Percentiles rank a stretch among this genome's conserved stretches.
Conservation (phyloP, 2,797 vertebrate species). For the Lepus townsendii region DNA sequence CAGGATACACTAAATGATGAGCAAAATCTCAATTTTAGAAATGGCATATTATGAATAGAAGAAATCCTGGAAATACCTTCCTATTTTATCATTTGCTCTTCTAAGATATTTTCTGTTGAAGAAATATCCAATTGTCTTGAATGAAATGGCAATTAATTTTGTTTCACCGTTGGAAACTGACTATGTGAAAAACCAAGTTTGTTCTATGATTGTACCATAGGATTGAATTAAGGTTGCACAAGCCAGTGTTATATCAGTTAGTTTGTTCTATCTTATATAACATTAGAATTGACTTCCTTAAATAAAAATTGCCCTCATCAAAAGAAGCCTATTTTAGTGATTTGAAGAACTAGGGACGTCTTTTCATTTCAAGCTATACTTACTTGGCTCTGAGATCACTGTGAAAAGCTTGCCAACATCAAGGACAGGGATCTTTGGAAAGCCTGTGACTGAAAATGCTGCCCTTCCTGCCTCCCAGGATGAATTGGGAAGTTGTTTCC, state of each 20-base stretch:
- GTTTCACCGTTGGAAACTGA: not conserved
- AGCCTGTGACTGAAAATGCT: not conserved
- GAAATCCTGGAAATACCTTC: not conserved
- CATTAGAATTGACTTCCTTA: not conserved
- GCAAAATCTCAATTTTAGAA: not conserved
- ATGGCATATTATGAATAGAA: not conserved
- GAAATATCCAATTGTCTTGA: not conserved
- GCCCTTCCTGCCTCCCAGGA: not conserved
- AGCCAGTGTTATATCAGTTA: not conserved
- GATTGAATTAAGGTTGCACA: not conserved
- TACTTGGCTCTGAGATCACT: not conserved
- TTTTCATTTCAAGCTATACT: not conserved
- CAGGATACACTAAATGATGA: not conserved
- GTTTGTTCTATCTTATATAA: not conserved
- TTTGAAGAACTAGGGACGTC: not conserved
- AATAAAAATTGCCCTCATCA: not conserved
- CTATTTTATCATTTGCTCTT: constrained; percentile 21
- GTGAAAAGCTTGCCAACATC: not conserved
- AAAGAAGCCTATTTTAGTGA: constrained; percentile 1
- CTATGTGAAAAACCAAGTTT: not conserved
- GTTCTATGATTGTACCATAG: not conserved
- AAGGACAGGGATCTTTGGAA: not conserved
- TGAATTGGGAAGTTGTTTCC: not conserved
- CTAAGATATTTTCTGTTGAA: not conserved
- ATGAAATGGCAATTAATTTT: constrained; percentile 36